Evolutionary conservation across 2,888 invertebrate genomes (phyloP).

Genomic region (Thumatha senex): DNA sequence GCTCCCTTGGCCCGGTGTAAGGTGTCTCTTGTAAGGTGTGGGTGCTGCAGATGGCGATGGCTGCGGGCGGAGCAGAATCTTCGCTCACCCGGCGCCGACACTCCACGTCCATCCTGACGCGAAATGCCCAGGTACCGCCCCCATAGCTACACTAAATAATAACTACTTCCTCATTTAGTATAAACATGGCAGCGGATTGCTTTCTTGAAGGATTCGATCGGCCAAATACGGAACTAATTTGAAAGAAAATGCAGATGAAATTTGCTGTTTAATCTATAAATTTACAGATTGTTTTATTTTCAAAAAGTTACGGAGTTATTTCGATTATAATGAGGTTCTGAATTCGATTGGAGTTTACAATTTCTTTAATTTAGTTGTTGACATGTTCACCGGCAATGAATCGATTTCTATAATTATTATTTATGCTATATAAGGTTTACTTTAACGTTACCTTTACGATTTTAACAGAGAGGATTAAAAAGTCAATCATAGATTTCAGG

Average conservation of each 20-base stretch:
- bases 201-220: not conserved
- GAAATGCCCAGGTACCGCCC: conserved; percentile 84
- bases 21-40: conserved; percentile 45
- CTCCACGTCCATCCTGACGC: conserved; percentile 88
- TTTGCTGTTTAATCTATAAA: too few relatives aligned
- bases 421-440: not conserved
- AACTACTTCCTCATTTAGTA: conserved; percentile 1
- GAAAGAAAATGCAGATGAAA: not conserved
- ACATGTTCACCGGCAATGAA: not conserved
- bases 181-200: conserved; percentile 7
- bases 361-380: too few relatives aligned
- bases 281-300: too few relatives aligned
- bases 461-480: not conserved
- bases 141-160: conserved; percentile 18
- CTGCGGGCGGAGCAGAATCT: conserved; percentile 68
- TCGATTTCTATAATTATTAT: not conserved
- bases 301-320: too few relatives aligned
- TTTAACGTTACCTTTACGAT: not conserved
- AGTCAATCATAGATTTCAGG: too few relatives aligned
- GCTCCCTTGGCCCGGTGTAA: conserved; percentile 12
- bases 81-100: conserved; percentile 89
- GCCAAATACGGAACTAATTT: not conserved
- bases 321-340: too few relatives aligned
- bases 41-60: conserved; percentile 70
- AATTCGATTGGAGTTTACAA: too few relatives aligned